Percentiles rank a stretch among this genome's conserved stretches.
Evolutionary conservation across 2,888 invertebrate genomes (phyloP).

Genomic region (Agrochola circellaris): DNA sequence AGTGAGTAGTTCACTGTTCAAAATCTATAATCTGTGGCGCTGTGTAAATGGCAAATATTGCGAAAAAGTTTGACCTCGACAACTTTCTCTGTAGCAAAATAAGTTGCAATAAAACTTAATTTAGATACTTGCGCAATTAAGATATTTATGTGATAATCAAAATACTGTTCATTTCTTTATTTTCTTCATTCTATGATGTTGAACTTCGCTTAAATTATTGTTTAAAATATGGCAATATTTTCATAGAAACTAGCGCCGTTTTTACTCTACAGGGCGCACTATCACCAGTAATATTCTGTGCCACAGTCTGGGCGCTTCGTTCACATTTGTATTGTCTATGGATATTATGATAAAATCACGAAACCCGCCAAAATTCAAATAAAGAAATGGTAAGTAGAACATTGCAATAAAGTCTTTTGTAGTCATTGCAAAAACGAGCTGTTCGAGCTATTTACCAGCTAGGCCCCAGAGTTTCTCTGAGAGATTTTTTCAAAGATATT

Average conservation of each 20-base stretch:
- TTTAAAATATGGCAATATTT: background rate
- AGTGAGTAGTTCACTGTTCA: background rate
- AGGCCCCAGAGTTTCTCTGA: too few relatives aligned
- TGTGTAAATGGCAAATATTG: constrained; percentile 27
- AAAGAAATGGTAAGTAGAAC: background rate
- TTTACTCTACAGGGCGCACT: background rate
- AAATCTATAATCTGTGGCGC: constrained; percentile 56
- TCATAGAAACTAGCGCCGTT: constrained; percentile 3
- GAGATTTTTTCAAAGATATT: too few relatives aligned
- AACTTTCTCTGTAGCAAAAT: constrained; percentile 27
- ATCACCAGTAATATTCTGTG: background rate
- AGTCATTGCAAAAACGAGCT: too few relatives aligned
- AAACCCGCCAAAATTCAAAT: constrained; percentile 3
- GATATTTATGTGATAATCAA: background rate
- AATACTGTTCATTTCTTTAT: background rate
- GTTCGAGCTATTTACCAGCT: too few relatives aligned
- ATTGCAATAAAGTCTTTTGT: background rate
- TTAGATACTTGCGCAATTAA: background rate
- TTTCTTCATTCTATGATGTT: background rate
- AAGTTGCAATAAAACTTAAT: constrained; percentile 3
- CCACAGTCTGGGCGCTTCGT: background rate
- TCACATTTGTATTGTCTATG: constrained; percentile 1
- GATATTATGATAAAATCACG: background rate
- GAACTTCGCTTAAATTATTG: background rate
- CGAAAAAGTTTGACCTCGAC: constrained; percentile 50